Evolutionary conservation across 2,888 invertebrate genomes (phyloP).

Genomic region (Hydrotaea cyrtoneurina): DNA sequence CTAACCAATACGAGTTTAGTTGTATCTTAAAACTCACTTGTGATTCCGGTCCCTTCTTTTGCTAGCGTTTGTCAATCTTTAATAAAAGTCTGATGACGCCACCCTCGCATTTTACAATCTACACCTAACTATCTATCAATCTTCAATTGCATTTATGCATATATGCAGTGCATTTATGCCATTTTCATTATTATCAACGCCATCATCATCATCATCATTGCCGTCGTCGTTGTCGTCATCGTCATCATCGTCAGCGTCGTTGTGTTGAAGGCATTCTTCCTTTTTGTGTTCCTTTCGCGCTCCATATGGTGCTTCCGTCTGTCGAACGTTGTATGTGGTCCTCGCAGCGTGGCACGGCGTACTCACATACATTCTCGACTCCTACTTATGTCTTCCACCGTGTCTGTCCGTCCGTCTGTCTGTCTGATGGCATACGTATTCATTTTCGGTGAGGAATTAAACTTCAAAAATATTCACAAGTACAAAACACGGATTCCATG

Average conservation of each 20-base stretch:
- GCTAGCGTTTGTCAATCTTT: too few species aligned
- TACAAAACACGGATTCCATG: constrained; percentile 30
- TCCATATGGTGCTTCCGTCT: constrained; percentile 4
- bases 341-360: background rate
- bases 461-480: constrained; percentile 49
- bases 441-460: constrained; percentile 45
- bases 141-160: constrained; percentile 52
- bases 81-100: background rate
- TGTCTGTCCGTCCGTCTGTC: background rate
- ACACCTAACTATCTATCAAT: constrained; percentile 64
- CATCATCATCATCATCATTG: background rate
- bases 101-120: constrained; percentile 26
- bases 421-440: constrained; percentile 54
- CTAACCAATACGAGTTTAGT: too few species aligned
- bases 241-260: background rate
- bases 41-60: too few species aligned
- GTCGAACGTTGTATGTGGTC: constrained; percentile 52
- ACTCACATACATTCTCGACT: background rate
- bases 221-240: background rate
- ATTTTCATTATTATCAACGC: constrained; percentile 7
- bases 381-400: background rate
- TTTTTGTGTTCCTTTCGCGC: constrained; percentile 1
- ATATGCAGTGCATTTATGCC: constrained; percentile 42
- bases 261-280: constrained; percentile 21
- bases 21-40: too few species aligned